Conservation (phyloP, 2,113 vertebrate species). For the Saguinus imperator region DNA sequence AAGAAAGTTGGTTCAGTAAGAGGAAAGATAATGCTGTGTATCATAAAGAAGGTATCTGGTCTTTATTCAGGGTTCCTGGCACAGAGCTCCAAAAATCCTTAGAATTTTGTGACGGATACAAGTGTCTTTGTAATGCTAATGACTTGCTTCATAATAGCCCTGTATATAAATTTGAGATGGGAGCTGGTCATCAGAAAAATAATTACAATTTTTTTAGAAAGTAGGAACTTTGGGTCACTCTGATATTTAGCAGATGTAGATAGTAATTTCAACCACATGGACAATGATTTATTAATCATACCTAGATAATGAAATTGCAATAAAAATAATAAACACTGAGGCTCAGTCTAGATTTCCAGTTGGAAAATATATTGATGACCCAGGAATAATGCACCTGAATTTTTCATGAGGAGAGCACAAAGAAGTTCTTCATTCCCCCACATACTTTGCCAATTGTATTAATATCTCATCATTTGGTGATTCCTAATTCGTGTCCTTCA, state of each 20-base stretch:
- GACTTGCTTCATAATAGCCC: background rate
- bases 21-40: background rate
- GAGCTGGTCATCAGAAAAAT: background rate
- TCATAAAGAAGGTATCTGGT: background rate
- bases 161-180: background rate
- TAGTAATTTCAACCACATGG: background rate
- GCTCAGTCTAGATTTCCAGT: background rate
- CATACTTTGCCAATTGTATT: background rate
- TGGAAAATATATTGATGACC: background rate
- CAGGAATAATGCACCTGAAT: background rate
- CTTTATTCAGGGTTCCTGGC: background rate
- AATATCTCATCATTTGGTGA: background rate
- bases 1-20: background rate
- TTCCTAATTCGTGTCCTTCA: background rate
- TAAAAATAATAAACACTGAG: background rate
- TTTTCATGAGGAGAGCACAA: background rate
- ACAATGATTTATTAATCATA: background rate
- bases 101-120: background rate
- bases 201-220: background rate
- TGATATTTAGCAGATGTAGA: background rate
- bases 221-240: background rate
- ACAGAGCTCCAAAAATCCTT: background rate
- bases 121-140: background rate
- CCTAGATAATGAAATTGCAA: background rate
- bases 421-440: background rate